Evolutionary conservation across 2,888 invertebrate species (phyloP).

Genomic region (Caenorhabditis macrosperma): DNA sequence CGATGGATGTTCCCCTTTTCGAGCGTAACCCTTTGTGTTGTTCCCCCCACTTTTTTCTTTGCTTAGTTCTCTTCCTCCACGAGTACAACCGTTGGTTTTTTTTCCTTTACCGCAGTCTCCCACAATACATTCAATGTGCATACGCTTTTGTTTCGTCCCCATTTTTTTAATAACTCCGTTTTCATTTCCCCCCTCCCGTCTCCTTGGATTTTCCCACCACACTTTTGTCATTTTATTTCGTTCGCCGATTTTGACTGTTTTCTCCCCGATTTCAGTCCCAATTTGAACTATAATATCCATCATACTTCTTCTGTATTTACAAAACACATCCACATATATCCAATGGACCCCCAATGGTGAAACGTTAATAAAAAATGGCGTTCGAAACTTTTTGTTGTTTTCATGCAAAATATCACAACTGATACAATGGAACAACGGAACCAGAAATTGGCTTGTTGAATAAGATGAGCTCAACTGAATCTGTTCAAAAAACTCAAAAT

Average conservation of each 20-base stretch:
- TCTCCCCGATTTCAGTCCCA: no score
- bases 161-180: background rate
- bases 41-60: slow-evolving; percentile 6
- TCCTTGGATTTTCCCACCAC: no score
- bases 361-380: slow-evolving; percentile 21
- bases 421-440: no score
- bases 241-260: no score
- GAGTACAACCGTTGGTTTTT: slow-evolving; percentile 53
- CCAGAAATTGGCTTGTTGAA: no score
- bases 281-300: no score
- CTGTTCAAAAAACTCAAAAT: no score
- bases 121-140: slow-evolving; percentile 1
- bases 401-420: no score
- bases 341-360: background rate
- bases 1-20: background rate
- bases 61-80: slow-evolving; percentile 44
- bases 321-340: no score
- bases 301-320: no score
- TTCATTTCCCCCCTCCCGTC: background rate
- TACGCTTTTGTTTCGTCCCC: background rate
- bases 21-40: background rate
- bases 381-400: background rate
- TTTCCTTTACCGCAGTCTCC: background rate
- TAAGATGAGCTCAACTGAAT: no score
- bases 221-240: no score